Conservation (phyloP, 2,888 invertebrate species). For the Pachydiplax longipennis region DNA sequence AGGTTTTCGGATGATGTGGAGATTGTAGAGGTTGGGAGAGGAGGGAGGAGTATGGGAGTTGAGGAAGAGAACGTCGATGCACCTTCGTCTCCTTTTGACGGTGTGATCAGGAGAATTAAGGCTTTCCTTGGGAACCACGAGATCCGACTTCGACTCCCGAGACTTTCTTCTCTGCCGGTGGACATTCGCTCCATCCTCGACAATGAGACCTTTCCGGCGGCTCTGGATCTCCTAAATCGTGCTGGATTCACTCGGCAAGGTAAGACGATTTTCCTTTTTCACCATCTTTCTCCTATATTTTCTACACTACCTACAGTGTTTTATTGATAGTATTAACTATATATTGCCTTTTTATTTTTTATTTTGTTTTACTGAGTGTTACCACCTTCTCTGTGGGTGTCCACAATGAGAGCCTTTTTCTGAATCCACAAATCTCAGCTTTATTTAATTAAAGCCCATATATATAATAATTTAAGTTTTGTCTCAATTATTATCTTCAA, state of each 20-base stretch:
- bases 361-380: too few species aligned
- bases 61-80: constrained; percentile 58
- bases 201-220: constrained; percentile 1
- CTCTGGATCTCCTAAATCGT: background rate
- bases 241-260: constrained; percentile 20
- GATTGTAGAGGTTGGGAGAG: constrained; percentile 66
- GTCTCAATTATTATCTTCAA: too few species aligned
- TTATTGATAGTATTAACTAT: too few species aligned
- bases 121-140: constrained; percentile 77
- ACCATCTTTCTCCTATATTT: too few species aligned
- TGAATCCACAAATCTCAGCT: too few species aligned
- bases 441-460: too few species aligned
- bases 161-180: constrained; percentile 65
- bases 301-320: too few species aligned
- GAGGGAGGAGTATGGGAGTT: constrained; percentile 60
- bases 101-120: constrained; percentile 68
- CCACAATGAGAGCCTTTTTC: too few species aligned
- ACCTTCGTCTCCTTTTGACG: constrained; percentile 56
- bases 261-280: background rate
- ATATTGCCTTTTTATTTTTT: too few species aligned
- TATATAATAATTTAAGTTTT: too few species aligned
- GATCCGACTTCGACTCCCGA: constrained; percentile 73
- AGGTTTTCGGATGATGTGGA: constrained; percentile 71
- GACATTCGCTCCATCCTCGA: background rate
- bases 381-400: too few species aligned